A percentile compares a stretch with the other conserved stretches of the same genome.
Evolutionary conservation across 2,888 invertebrate species (phyloP).

Genomic region (Neocrepidodera transversa): DNA sequence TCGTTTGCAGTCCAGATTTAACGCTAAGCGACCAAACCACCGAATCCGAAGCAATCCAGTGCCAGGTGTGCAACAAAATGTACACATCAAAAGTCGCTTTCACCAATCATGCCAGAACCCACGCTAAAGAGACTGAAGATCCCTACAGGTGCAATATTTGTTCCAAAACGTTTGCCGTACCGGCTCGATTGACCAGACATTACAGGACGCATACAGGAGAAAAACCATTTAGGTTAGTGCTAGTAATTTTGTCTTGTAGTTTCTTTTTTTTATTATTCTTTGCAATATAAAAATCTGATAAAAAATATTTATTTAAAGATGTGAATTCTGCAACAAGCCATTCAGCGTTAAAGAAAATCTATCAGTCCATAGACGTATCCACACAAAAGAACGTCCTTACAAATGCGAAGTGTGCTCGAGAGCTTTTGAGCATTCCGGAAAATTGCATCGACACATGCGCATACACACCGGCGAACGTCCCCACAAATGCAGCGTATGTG

Average conservation of each 20-base stretch:
- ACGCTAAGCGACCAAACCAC: slow-evolving; percentile 45
- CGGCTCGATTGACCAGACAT: slow-evolving; percentile 83
- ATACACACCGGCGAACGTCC: slow-evolving; percentile 91
- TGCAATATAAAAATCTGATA: too few relatives aligned
- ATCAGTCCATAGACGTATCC: slow-evolving; percentile 87
- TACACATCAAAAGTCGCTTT: slow-evolving; percentile 56
- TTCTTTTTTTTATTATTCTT: too few relatives aligned
- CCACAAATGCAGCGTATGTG: slow-evolving; percentile 86
- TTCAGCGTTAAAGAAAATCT: slow-evolving; percentile 93
- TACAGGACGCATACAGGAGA: slow-evolving; percentile 91
- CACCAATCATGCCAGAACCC: slow-evolving; percentile 55
- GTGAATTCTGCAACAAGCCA: slow-evolving; percentile 90
- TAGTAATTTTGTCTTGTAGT: too few relatives aligned
- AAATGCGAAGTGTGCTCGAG: slow-evolving; percentile 87
- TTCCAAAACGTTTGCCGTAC: slow-evolving; percentile 89
- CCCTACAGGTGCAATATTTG: slow-evolving; percentile 88
- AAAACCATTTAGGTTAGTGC: slow-evolving; percentile 71
- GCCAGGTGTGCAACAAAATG: slow-evolving; percentile 59
- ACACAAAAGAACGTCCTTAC: slow-evolving; percentile 91
- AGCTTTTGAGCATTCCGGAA: slow-evolving; percentile 90
- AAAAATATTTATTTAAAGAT: slow-evolving; percentile 58
- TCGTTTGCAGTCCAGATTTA: slow-evolving; percentile 69
- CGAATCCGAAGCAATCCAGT: slow-evolving; percentile 51
- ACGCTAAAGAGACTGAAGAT: slow-evolving; percentile 63
- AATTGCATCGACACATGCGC: slow-evolving; percentile 87